Evolutionary conservation across 1,140 invertebrate species (phyloP), one percentile per base, ranked within the genome.

Genomic region (Thereuonema tuberculata): DNA sequence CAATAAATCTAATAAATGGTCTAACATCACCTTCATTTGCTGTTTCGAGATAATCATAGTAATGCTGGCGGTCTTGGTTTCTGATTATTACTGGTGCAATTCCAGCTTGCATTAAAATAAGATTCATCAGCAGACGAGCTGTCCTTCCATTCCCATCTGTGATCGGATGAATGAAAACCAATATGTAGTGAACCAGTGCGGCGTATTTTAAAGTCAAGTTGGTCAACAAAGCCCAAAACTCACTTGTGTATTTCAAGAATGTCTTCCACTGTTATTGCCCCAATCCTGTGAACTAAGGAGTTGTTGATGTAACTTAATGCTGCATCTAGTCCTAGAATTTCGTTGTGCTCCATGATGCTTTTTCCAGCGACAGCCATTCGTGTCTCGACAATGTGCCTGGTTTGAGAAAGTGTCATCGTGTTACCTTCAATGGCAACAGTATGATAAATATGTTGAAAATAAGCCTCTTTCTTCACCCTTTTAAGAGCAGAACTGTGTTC

Each of bases 401-500:
- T 93, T 73, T 98, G 88, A 23, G 85, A 82, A n/a, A 98, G 76
- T 27, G 89, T 87, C 84, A 98, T 89, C 1, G 93, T 97, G 68
- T 98, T 98, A 1, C 95, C 95, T 77, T 98, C 94, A 63, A 98
- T 95, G 29, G 89, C 94, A 58, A 94, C 92, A 1, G 93, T 96
- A 68, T 98, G 94, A 75, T 97, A 96, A 60, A 98, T 93, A 72
- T 98, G 91, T 68, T 91, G 69, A 70, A 92, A 95, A 72, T 95
- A 97, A 17, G 89, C 87, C 73, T 96, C 91, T 69, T 90, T 89
- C 69, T 95, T 98, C 1, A 90, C 84, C 64, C 90, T 79, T 62
- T 86, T 78, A 57, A 96, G 76, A 14, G 88, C 85, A 1, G 82
- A 77, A 72, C 85, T 84, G 37, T 81, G 80, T 62, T 89, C 84